Base-by-base conservation (phyloP, 30 jellyfish, hydroid and myxozoan species). In the Cassiopea xamachana region DNA sequence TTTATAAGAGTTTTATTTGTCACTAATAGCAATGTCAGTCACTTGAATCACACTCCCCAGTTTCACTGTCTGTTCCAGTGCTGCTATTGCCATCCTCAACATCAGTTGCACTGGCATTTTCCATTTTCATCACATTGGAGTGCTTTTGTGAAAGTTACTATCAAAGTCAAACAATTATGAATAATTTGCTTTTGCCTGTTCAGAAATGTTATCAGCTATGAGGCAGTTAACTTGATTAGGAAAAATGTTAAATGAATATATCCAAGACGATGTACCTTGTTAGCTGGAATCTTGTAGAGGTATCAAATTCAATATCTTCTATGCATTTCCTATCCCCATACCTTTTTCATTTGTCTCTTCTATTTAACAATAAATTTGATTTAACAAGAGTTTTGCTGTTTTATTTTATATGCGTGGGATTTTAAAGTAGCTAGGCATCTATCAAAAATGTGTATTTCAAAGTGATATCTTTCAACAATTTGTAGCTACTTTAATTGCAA, bases 91-190 rank as follows among this genome's bases (percentile, higher is more conserved):
- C 78, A 8, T 69, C 78, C 0, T 69, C 78, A 69, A 69, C 78
- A 69, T 69, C 78, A 69, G 78, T 69, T 69, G 78, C 78, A 69
- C 78, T 69, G 78, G 78, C 78, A 69, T 69, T 69, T 69, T 69
- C 78, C 78, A 69, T 69, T 69, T 69, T 69, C 78, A 69, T 69
- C n/a, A 69, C 48, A 69, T 4, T 69, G 78, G 78, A 69, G 78
- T 69, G 78, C 48, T 69, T 69, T 69, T 69, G 4, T 69, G 0
- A 69, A 4, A 69, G 78, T 69, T n/a, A 0, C 78, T 69, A 69
- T 69, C 78, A 69, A 69, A 69, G 17, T 69, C 45, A 69, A 69
- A 69, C 7, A 14, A 0, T 69, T 43, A 4, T 4, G 78, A 69
- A 69, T 69, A 69, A 69, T 69, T 69, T 69, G 78, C 48, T 4